Evolutionary conservation across 2,113 vertebrate genomes (phyloP).

Genomic region (Epinephelus lanceolatus): DNA sequence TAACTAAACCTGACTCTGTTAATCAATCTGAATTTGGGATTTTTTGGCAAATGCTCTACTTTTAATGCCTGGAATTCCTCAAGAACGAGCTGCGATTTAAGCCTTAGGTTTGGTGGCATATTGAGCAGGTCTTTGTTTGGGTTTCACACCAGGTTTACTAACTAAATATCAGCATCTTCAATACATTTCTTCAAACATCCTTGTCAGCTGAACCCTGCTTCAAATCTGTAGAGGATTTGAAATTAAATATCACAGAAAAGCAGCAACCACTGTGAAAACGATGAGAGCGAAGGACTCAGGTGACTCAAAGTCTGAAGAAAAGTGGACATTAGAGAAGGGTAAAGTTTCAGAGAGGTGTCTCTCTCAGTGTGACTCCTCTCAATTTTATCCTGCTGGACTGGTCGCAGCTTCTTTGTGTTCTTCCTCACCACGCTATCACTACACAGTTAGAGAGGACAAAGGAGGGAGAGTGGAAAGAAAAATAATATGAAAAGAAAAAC

Average conservation of each 20-base stretch:
- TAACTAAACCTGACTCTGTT: too few relatives aligned
- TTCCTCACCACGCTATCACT: background rate
- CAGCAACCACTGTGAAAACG: background rate
- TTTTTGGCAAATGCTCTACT: too few relatives aligned
- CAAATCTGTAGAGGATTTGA: background rate
- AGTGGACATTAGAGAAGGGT: background rate
- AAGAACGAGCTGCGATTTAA: too few relatives aligned
- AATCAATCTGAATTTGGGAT: too few relatives aligned
- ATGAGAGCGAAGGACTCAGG: background rate
- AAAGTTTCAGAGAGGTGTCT: conserved; percentile 22
- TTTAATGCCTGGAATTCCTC: too few relatives aligned
- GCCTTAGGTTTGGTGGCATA: too few relatives aligned
- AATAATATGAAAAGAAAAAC: background rate
- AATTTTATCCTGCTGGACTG: conserved; percentile 27
- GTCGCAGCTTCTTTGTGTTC: background rate
- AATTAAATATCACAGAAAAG: background rate
- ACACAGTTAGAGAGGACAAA: background rate
- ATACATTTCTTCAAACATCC: background rate
- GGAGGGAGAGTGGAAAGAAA: background rate
- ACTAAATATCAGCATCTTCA: background rate
- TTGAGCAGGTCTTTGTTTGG: too few relatives aligned
- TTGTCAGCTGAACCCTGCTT: background rate
- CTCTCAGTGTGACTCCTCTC: conserved; percentile 8
- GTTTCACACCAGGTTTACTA: too few relatives aligned
- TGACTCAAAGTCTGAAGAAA: conserved; percentile 1